Conservation (phyloP, 2,113 vertebrate species). For the Nanorana parkeri region DNA sequence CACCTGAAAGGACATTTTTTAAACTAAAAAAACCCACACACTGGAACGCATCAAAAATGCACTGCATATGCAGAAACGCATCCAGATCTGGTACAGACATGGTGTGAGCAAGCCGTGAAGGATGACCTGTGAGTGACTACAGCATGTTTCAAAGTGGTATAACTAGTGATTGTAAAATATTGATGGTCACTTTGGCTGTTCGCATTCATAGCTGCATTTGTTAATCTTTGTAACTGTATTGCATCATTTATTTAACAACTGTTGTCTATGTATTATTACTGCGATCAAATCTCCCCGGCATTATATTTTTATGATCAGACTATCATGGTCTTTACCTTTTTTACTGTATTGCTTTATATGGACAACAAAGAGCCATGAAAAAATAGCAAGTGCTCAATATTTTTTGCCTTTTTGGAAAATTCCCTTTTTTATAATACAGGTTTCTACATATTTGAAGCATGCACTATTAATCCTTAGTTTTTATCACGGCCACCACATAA, state of each 20-base stretch:
- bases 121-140: too few relatives aligned
- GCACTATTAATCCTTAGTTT: conserved; percentile 4
- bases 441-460: background rate
- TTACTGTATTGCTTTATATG: conserved; percentile 59
- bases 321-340: background rate
- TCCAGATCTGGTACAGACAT: too few relatives aligned
- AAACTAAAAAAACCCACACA: too few relatives aligned
- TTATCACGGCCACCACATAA: conserved; percentile 19
- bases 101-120: too few relatives aligned
- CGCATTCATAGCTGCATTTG: background rate
- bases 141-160: background rate
- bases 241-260: background rate
- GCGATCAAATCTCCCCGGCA: conserved; percentile 56
- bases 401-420: background rate
- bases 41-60: too few relatives aligned
- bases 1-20: too few relatives aligned
- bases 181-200: background rate
- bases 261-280: background rate
- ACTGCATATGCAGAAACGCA: too few relatives aligned
- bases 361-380: background rate
- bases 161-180: background rate
- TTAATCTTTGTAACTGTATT: background rate
- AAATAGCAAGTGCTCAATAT: background rate
- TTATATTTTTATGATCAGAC: background rate
- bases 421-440: background rate